Percentiles rank a stretch among this genome's conserved stretches.
Evolutionary conservation across 2,888 invertebrate genomes (phyloP).

Genomic region (Acrocyrtus sp.): DNA sequence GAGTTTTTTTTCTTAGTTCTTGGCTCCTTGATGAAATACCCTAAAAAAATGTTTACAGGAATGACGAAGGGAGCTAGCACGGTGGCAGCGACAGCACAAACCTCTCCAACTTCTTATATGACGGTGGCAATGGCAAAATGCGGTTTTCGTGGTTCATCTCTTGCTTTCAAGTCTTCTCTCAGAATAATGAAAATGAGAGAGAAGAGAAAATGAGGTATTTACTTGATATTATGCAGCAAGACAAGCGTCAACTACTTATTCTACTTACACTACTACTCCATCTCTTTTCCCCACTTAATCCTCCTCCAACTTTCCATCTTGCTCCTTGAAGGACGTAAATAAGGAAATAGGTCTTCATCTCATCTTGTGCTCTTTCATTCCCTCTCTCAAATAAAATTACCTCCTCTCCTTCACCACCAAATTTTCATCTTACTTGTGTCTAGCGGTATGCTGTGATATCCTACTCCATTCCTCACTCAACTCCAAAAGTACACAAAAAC

Average conservation of each 20-base stretch:
- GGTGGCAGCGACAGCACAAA: not conserved
- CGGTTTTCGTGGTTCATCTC: slow-evolving; percentile 50
- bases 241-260: slow-evolving; percentile 47
- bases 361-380: slow-evolving; percentile 34
- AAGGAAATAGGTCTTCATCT: slow-evolving; percentile 60
- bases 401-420: too few relatives aligned
- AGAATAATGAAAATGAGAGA: slow-evolving; percentile 5
- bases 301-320: slow-evolving; percentile 29
- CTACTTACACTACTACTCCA: slow-evolving; percentile 18
- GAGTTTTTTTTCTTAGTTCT: not conserved
- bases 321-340: slow-evolving; percentile 54
- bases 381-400: not conserved
- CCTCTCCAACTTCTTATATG: too few relatives aligned
- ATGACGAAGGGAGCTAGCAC: slow-evolving; percentile 9
- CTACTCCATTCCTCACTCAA: too few relatives aligned
- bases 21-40: not conserved
- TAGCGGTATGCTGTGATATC: too few relatives aligned
- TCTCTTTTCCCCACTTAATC: slow-evolving; percentile 34
- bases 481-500: too few relatives aligned
- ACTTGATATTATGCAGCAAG: slow-evolving; percentile 44
- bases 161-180: slow-evolving; percentile 3
- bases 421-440: too few relatives aligned
- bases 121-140: slow-evolving; percentile 27
- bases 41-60: too few relatives aligned
- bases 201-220: slow-evolving; percentile 6